Evolutionary conservation across 2,113 vertebrate species (phyloP), one percentile per base, ranked within the genome.

Genomic region (Rhineura floridana): DNA sequence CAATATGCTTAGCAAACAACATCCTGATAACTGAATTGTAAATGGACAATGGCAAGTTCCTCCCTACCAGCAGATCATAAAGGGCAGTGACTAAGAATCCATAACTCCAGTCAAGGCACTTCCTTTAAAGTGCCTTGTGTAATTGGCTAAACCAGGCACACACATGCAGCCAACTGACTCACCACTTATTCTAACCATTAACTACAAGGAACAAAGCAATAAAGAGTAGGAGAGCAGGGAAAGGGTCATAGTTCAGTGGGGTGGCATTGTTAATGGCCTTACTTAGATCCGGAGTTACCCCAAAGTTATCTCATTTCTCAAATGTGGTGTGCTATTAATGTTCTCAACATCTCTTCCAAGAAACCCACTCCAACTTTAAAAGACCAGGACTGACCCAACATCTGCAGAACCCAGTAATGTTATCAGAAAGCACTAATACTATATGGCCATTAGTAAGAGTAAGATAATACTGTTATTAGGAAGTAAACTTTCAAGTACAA

Each of bases 91-190:
- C 46, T 25, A 80, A 80, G 46, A 42, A 87, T 80, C 55, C 48
- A 36, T 30, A 65, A 78, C 15, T 70, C 65, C 63, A 42, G 11
- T 23, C 63, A 55, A 84, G 19, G 67, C 21, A 21, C 83, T 90
- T 90, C 88, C 72, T 85, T 69, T 87, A 91, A 88, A 92, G 55
- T 90, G 50, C 6, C 82, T 67, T 0, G 0, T 76, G 87, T 87
- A 73, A 55, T 86, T 88, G 80, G 84, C 44, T 84, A 88, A 84
- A 84, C n/a, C 0, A 0, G 13, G 82, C 21, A 84, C 85, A 86
- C 19, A 84, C 69, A 36, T 69, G 79, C 36, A 88, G 70, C 19
- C 30, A 48, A 80, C 2, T 48, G 65, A 85, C 63, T 87, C 89
- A 87, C 62, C 81, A 85, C 67, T 67, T 1, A 0, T 83, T 55